phyloP scores from a whole-genome alignment of 2,888 invertebrate species.

The Penaeus monodon region DNA sequence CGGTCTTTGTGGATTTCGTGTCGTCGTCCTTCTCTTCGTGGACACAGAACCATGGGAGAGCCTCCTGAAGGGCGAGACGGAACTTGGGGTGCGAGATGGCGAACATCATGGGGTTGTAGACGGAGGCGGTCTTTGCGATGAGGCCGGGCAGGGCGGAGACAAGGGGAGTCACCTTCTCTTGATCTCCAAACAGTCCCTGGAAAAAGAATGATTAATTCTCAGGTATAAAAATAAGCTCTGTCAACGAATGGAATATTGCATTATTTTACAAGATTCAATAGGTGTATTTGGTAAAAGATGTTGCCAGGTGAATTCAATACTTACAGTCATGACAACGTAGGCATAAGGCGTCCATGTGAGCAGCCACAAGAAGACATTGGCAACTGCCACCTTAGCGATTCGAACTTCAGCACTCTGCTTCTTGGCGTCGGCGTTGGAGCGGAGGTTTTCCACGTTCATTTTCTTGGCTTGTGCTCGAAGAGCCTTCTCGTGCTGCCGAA shows the following conservation, averaged over 20 bases:
- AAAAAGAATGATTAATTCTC: neutral
- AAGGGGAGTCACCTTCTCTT: slow-evolving; percentile 56
- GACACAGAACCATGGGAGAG: slow-evolving; percentile 55
- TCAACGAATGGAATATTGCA: too few relatives aligned
- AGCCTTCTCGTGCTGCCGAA: slow-evolving; percentile 84
- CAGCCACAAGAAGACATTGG: slow-evolving; percentile 65
- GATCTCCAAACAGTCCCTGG: slow-evolving; percentile 59
- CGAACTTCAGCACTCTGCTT: slow-evolving; percentile 60
- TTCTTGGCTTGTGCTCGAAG: slow-evolving; percentile 93
- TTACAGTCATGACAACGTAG: slow-evolving; percentile 66
- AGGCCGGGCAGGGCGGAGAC: slow-evolving; percentile 68
- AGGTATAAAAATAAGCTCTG: too few relatives aligned
- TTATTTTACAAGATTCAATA: too few relatives aligned
- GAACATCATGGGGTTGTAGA: slow-evolving; percentile 68
- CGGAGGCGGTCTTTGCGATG: slow-evolving; percentile 70
- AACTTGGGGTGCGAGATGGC: slow-evolving; percentile 67
- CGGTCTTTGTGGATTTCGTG: slow-evolving; percentile 27
- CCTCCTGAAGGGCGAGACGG: slow-evolving; percentile 50
- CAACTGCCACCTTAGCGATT: slow-evolving; percentile 65
- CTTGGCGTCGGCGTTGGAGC: slow-evolving; percentile 72
- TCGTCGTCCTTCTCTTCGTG: slow-evolving; percentile 46
- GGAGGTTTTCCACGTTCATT: slow-evolving; percentile 90
- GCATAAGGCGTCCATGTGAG: slow-evolving; percentile 68
- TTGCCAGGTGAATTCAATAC: neutral
- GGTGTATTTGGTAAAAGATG: too few relatives aligned